Percentiles rank a stretch among this genome's conserved stretches.
Evolutionary conservation across 2,797 vertebrate species (phyloP).

Genomic region (Sylvilagus floridanus): DNA sequence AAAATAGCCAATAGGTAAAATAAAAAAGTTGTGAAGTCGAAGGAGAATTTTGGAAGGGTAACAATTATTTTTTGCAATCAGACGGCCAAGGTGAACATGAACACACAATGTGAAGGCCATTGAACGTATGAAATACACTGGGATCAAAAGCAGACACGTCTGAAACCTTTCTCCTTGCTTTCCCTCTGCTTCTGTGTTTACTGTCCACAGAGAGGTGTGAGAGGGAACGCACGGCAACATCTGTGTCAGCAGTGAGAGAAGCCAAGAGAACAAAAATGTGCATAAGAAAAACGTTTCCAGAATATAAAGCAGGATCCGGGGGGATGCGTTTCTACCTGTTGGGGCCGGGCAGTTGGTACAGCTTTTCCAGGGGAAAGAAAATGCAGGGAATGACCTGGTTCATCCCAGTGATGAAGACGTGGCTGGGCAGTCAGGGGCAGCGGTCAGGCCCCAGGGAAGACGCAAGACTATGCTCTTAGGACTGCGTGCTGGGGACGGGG

Average conservation of each 20-base stretch:
- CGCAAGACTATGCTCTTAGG: not conserved
- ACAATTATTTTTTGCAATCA: conserved; percentile 3
- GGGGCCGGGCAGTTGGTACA: not conserved
- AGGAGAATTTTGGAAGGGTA: not conserved
- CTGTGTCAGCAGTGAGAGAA: not conserved
- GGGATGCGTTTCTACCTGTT: not conserved
- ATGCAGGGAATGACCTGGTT: fast-evolving
- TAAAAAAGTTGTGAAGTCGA: not conserved
- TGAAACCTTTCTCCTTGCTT: not conserved
- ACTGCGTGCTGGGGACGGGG: fast-evolving
- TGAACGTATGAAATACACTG: not conserved
- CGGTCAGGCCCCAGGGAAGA: not conserved
- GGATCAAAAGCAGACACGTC: not conserved
- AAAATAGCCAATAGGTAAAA: not conserved
- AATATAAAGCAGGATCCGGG: not conserved
- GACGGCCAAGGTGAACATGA: not conserved
- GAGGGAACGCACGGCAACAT: fast-evolving
- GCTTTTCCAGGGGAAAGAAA: not conserved
- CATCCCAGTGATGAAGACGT: not conserved
- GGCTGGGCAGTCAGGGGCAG: not conserved
- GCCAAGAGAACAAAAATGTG: not conserved
- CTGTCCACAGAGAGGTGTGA: not conserved
- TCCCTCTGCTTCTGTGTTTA: not conserved
- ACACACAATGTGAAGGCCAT: not conserved
- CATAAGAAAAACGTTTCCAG: not conserved